A percentile compares a stretch with the other conserved stretches of the same genome.
phyloP scores from a whole-genome alignment of 2,888 invertebrate species.

The Nasonovia ribisnigri region DNA sequence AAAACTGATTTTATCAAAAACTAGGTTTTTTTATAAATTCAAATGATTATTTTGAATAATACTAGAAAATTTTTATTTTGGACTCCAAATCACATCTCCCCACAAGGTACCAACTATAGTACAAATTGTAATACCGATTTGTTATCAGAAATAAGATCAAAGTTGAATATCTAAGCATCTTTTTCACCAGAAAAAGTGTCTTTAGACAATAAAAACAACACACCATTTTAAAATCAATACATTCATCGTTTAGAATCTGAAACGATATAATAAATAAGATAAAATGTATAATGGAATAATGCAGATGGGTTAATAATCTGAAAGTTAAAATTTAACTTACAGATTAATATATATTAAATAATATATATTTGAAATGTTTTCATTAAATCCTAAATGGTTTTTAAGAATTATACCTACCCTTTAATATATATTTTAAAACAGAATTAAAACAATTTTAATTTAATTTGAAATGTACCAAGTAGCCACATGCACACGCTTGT shows the following conservation, averaged over 20 bases:
- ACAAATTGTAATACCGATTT: too few species aligned
- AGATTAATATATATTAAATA: not conserved
- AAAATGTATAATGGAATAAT: not conserved
- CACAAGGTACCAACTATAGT: too few species aligned
- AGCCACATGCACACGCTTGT: not conserved
- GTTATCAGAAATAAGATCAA: too few species aligned
- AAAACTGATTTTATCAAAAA: too few species aligned
- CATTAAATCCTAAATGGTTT: not conserved
- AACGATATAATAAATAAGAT: not conserved
- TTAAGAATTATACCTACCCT: not conserved
- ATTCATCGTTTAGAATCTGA: not conserved
- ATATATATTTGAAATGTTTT: not conserved
- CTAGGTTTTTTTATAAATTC: too few species aligned
- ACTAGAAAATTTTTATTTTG: too few species aligned
- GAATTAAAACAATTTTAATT: not conserved
- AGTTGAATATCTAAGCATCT: not conserved
- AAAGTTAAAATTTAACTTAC: not conserved
- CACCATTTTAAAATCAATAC: not conserved
- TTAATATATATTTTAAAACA: not conserved
- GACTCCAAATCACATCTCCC: too few species aligned
- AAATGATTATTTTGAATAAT: too few species aligned
- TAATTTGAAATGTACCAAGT: not conserved
- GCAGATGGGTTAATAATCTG: not conserved
- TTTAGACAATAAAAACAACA: not conserved
- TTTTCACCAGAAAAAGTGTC: not conserved